These are phyloP conservation scores for Calephelis nemesis DNA, from an alignment of 1,140 invertebrate species.

Conservation along the genomic window DNA sequence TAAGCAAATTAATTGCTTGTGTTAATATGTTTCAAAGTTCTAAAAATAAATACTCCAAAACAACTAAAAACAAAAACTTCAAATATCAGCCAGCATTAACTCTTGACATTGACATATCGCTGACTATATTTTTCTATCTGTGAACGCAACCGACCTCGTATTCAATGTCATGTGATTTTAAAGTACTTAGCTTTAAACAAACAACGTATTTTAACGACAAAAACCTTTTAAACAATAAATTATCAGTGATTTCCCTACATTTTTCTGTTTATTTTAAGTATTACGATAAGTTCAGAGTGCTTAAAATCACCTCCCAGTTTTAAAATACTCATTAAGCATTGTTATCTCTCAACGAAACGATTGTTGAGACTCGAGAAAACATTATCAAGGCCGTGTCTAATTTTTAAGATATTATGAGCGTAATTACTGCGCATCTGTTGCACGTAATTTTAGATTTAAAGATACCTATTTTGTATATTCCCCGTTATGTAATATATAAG, in stretches of 20 bases:
- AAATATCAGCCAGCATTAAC: conserved; percentile 14
- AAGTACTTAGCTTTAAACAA: conserved; percentile 16
- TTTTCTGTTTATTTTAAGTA: conserved; percentile 14
- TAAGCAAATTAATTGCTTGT: neutral
- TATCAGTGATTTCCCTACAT: conserved; percentile 11
- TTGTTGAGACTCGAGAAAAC: neutral
- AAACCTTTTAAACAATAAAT: conserved; percentile 20
- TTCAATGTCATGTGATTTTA: conserved; percentile 19
- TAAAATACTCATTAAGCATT: conserved; percentile 1
- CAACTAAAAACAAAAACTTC: neutral
- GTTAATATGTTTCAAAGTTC: neutral
- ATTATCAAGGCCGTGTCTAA: neutral
- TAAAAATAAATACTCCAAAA: conserved; percentile 11
- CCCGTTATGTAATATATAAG: too few relatives aligned
- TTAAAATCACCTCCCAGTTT: conserved; percentile 14
- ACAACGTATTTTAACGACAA: conserved; percentile 21
- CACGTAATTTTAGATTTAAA: neutral
- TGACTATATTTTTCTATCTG: conserved; percentile 17
- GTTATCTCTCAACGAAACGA: neutral
- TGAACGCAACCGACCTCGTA: conserved; percentile 17
- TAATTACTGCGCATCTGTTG: conserved; percentile 3
- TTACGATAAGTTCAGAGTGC: conserved; percentile 1
- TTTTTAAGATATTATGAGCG: neutral
- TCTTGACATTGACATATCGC: conserved; percentile 18
- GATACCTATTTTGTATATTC: neutral